Percentiles rank a stretch among this genome's conserved stretches.
Conservation (phyloP, 2,797 vertebrate genomes). For the Pseudochirops corinnae region DNA sequence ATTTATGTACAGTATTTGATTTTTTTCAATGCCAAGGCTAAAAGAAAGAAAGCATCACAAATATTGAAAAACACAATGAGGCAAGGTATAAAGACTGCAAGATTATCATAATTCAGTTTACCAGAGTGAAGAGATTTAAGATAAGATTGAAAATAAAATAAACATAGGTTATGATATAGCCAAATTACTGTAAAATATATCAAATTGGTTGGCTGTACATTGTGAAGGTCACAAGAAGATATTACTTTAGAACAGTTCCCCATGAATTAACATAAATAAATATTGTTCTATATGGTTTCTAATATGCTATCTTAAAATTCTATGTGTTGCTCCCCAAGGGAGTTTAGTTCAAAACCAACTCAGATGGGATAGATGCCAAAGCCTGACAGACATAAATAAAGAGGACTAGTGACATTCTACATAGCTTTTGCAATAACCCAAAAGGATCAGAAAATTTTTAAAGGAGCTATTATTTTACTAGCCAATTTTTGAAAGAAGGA, state of each 20-base stretch:
- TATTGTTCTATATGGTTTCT: slow-evolving; percentile 68
- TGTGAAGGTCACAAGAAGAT: slow-evolving; percentile 79
- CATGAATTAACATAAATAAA: slow-evolving; percentile 83
- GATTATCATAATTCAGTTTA: slow-evolving; percentile 81
- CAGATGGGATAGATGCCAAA: slow-evolving; percentile 67
- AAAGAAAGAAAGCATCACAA: slow-evolving; percentile 76
- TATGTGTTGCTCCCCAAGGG: slow-evolving; percentile 65
- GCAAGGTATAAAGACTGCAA: slow-evolving; percentile 67
- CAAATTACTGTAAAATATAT: slow-evolving; percentile 76
- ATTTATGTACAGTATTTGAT: slow-evolving; percentile 70
- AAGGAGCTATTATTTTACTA: background rate
- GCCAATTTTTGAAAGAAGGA: background rate
- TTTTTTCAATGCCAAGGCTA: slow-evolving; percentile 73
- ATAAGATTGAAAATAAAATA: slow-evolving; percentile 84
- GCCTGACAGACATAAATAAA: slow-evolving; percentile 82
- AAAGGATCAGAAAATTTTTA: slow-evolving; percentile 1
- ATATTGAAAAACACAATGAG: slow-evolving; percentile 77
- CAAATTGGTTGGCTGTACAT: slow-evolving; percentile 73
- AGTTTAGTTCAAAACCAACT: slow-evolving; percentile 60
- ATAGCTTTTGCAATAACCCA: slow-evolving; percentile 56
- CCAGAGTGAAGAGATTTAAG: slow-evolving; percentile 75
- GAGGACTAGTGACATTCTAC: slow-evolving; percentile 64
- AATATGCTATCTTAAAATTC: slow-evolving; percentile 77
- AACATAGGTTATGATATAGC: slow-evolving; percentile 77
- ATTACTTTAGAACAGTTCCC: slow-evolving; percentile 83